Evolutionary conservation across 2,797 vertebrate species (phyloP).

Genomic region (Onychomys torridus): DNA sequence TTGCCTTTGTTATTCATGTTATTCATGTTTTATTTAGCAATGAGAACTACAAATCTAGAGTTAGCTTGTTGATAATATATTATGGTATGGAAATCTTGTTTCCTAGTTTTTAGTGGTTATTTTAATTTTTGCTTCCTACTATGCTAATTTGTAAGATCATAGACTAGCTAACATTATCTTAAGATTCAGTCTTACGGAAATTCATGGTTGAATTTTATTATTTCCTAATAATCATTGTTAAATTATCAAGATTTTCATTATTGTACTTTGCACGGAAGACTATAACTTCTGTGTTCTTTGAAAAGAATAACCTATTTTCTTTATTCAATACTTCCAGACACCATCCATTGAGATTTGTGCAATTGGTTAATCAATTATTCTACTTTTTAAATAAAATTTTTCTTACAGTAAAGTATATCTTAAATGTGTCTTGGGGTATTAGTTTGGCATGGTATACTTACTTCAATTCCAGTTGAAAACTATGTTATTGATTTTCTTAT

Average conservation of each 20-base stretch:
- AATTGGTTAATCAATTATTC: background rate
- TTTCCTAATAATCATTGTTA: too few species aligned
- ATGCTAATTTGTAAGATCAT: too few species aligned
- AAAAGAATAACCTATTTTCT: background rate
- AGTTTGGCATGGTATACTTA: background rate
- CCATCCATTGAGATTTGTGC: background rate
- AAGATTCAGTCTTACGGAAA: too few species aligned
- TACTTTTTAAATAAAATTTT: background rate
- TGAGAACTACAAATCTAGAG: too few species aligned
- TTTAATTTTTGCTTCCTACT: too few species aligned
- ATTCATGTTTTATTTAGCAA: too few species aligned
- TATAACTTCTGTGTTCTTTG: background rate
- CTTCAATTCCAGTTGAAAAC: background rate
- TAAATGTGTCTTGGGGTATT: background rate
- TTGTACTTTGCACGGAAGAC: background rate
- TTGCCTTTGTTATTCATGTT: too few species aligned
- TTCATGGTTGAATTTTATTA: too few species aligned
- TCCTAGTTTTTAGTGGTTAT: too few species aligned
- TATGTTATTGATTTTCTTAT: background rate
- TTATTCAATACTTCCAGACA: background rate
- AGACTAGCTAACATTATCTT: too few species aligned
- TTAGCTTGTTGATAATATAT: too few species aligned
- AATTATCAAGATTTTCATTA: background rate
- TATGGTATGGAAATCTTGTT: too few species aligned
- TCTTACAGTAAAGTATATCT: background rate